A percentile compares a stretch with the other conserved stretches of the same genome.
Conservation (phyloP, 2,113 vertebrate genomes). For the Hippopotamus amphibius region DNA sequence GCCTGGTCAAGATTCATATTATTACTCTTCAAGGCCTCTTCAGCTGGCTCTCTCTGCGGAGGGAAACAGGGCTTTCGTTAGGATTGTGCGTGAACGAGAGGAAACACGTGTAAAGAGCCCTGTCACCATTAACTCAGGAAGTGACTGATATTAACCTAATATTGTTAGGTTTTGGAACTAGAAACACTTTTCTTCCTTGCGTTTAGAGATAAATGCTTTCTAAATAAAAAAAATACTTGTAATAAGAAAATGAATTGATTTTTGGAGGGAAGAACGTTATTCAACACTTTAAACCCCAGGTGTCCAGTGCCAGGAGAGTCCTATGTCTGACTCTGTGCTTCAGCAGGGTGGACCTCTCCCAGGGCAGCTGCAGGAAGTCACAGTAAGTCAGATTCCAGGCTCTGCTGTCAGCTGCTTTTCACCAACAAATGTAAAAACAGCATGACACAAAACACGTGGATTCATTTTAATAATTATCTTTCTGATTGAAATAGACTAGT, state of each 20-base stretch:
- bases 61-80: background rate
- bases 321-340: background rate
- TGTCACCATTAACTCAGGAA: background rate
- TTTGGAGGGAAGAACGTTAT: background rate
- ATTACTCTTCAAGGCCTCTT: constrained; percentile 99
- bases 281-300: background rate
- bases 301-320: background rate
- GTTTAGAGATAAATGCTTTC: background rate
- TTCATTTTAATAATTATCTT: background rate
- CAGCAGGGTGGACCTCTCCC: background rate
- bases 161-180: background rate
- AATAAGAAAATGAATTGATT: background rate
- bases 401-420: background rate
- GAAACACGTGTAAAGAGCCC: fast-evolving
- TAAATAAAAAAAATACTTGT: background rate
- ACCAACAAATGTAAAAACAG: background rate
- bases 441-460: background rate
- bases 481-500: fast-evolving
- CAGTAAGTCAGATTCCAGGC: background rate
- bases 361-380: background rate
- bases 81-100: fast-evolving
- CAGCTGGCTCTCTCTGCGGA: constrained; percentile 97
- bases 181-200: background rate
- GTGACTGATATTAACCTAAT: fast-evolving
- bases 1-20: constrained; percentile 99